phyloP scores from a whole-genome alignment of 2,797 vertebrate genomes.

The Propithecus deckenii region DNA sequence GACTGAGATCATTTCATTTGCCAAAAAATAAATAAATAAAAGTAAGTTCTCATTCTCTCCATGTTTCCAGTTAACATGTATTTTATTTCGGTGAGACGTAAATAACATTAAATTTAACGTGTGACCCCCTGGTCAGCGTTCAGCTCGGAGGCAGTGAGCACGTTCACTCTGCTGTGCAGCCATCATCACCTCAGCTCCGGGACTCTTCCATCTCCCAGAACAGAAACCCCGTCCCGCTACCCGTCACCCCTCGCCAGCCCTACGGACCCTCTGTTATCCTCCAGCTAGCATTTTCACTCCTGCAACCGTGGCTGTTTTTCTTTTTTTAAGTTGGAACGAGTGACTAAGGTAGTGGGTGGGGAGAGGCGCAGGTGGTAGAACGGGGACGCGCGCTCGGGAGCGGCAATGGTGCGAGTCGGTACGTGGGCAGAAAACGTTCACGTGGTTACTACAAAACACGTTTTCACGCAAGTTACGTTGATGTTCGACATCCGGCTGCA shows the following conservation, averaged over 20 bases:
- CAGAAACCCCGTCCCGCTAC: neutral
- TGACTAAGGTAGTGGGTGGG: neutral
- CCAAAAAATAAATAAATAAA: neutral
- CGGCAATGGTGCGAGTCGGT: no score
- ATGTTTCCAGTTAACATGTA: neutral
- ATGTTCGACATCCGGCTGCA: rapidly evolving
- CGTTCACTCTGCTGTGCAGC: rapidly evolving
- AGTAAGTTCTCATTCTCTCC: no score
- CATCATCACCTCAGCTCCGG: rapidly evolving
- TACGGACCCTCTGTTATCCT: no score
- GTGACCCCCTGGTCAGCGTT: neutral
- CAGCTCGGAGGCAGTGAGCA: neutral
- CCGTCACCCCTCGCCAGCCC: no score
- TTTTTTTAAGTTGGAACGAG: neutral
- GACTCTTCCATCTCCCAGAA: neutral
- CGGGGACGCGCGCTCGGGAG: rapidly evolving
- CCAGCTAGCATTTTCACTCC: no score
- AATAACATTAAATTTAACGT: neutral
- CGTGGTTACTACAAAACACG: no score
- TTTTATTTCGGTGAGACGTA: neutral
- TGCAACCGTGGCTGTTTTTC: neutral
- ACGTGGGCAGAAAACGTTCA: rapidly evolving
- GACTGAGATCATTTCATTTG: neutral
- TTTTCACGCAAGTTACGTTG: neutral
- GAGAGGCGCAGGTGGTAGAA: neutral